Percentiles rank a stretch among this genome's conserved stretches.
Conservation (phyloP, 2,888 invertebrate species). For the Philonicus albiceps region DNA sequence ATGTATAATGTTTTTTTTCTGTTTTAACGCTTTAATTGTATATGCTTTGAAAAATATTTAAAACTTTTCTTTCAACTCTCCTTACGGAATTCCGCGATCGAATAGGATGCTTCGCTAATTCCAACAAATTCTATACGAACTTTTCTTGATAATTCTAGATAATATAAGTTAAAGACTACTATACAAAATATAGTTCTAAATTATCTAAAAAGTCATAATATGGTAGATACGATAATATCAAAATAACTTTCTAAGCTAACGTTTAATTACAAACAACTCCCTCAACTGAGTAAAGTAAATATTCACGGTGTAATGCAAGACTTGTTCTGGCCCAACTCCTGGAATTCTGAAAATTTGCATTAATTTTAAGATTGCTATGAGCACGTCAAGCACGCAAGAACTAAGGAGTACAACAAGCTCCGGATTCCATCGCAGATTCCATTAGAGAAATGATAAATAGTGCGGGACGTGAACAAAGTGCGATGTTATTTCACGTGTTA, state of each 20-base stretch:
- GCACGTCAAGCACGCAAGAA: background rate
- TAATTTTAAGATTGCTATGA: background rate
- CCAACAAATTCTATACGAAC: no score
- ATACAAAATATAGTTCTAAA: no score
- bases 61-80: no score
- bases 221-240: background rate
- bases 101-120: no score
- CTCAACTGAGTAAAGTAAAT: background rate
- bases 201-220: no score
- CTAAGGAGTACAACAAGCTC: background rate
- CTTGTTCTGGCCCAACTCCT: background rate
- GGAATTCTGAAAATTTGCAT: background rate
- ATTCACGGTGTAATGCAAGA: background rate
- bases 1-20: no score
- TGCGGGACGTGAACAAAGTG: background rate
- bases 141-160: no score
- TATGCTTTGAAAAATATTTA: no score
- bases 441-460: background rate
- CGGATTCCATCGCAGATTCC: background rate
- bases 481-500: background rate
- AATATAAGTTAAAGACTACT: no score
- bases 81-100: no score
- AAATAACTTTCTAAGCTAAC: background rate
- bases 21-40: no score
- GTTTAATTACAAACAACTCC: no score